Base-by-base conservation (phyloP, 2,113 vertebrate species). In the Hemibagrus wyckioides region DNA sequence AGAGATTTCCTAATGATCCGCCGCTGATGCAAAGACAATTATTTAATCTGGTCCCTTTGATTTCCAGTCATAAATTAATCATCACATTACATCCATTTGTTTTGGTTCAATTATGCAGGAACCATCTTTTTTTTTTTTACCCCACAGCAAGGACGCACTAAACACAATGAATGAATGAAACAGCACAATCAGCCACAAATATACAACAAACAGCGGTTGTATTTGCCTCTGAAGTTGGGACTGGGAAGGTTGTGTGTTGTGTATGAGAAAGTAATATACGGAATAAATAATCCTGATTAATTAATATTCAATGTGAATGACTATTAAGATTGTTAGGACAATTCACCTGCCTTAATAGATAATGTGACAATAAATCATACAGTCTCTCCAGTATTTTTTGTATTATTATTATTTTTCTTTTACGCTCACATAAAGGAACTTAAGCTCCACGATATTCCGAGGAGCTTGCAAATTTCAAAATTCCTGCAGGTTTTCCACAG, bases 41-140 rank as follows among this genome's bases (percentile, higher is more conserved):
- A 87, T 89, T 90, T 87, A 87, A 90, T 85, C 87, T 79, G 59
- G 86, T 88, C 67, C 76, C 81, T 86, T 71, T 81, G 77, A 89
- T 87, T 82, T 82, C 86, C 57, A 86, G 81, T 67, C 82, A 90
- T 89, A 77, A 90, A 90, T 90, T 87, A 90, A 85, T 90, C 85
- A 90, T 82, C 80, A 82, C 33, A 52, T 81, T 89, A 80, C 85
- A 57, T 90, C 61, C 67, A 79, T 88, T 90, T 87, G 89, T 84
- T 76, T 79, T 61, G 25, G 61, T 88, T 88, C 81, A 87, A 86
- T 90, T 88, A 87, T 88, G 89, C 87, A 87, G 82, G 77, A 80
- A 59, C 50, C 73, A 23, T 25, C 30, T 13, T 71, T 23, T 36
- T 19, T 67, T 87, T 85, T 73, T 79, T 23, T n/a, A 54, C 69